These are phyloP conservation scores for Pediacus dermestoides DNA, from an alignment of 2,888 invertebrate genomes.

Conservation along the genomic window DNA sequence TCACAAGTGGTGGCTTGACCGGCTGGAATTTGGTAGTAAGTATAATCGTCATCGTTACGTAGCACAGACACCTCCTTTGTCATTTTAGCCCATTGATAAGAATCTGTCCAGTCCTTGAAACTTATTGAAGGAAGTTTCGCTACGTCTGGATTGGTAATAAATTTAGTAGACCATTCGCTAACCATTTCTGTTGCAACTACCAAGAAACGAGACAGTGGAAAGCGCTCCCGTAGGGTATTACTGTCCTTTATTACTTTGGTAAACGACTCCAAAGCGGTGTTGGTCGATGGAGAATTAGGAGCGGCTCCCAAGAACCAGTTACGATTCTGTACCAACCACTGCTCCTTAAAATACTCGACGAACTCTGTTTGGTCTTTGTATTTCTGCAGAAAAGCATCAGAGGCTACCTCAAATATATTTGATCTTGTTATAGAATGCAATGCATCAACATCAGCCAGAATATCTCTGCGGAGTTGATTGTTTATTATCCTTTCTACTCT, in stretches of 20 bases:
- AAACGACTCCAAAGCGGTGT: constrained; percentile 12
- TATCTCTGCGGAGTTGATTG: constrained; percentile 8
- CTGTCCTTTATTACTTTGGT: constrained; percentile 12
- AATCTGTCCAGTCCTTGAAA: constrained; percentile 11
- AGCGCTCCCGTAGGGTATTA: too few species aligned
- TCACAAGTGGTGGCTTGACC: not conserved
- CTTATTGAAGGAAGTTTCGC: too few species aligned
- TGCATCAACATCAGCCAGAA: constrained; percentile 25
- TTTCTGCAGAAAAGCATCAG: constrained; percentile 28
- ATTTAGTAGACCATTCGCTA: too few species aligned
- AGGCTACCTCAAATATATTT: constrained; percentile 28
- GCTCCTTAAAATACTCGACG: constrained; percentile 13
- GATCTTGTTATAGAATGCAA: constrained; percentile 23
- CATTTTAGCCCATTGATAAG: constrained; percentile 9
- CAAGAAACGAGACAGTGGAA: too few species aligned
- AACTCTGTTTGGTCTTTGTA: constrained; percentile 13
- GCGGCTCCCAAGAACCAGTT: constrained; percentile 13
- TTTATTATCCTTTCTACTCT: constrained; percentile 17
- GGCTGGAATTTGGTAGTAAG: not conserved
- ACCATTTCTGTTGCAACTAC: too few species aligned
- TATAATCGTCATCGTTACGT: not conserved
- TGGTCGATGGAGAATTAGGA: constrained; percentile 8
- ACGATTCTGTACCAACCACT: constrained; percentile 15
- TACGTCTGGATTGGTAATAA: too few species aligned
- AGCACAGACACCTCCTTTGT: not conserved